Evolutionary conservation across 2,888 invertebrate genomes (phyloP), one percentile per base, ranked within the genome.

Genomic region (Campoplex capitator): DNA sequence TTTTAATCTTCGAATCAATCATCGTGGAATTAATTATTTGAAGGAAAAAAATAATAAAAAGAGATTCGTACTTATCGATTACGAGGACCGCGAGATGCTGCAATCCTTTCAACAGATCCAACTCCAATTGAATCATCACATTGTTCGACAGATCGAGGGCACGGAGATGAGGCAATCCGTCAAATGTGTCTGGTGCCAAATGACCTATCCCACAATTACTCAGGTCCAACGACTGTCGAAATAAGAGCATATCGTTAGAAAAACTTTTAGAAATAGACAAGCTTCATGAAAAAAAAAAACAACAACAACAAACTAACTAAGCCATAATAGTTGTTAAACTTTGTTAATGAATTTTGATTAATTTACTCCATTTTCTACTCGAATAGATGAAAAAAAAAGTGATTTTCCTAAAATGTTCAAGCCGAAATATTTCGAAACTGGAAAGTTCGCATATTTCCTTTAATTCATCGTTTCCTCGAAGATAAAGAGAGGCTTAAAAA

Each of bases 91-190:
- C 85, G 23, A 93, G 86, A 65, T 88, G 88, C 2, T 85, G 85
- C 71, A 92, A 65, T 2, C 76, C 35, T 28, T 88, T 79, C 32
- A 93, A 77, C 0, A 90, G 85, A 18, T 77, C 62, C n/a, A 45
- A 62, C 32, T 91, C 89, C 74, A 94, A 76, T 58, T 92, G 91
- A 71, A 91, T 91, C 90, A 94, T 89, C 68, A 91, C 81, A 75
- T 94, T 94, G 68, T 91, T 90, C 2, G 93, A 92, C 28, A 94
- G 89, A 87, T 94, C 92, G 79, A 94, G 92, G 8, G 83, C 91
- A 51, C 91, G 92, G 71, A 94, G 88, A 58, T 90, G 89, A 28
- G 87, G 82, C 48, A 94, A 85, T 32, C 91, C 91, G 48, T 84
- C 83, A 83, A 94, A 94, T 0, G 90, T 91, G 35, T 92, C 91